These are phyloP conservation scores for Heloderma charlesbogerti DNA, from an alignment of 2,113 vertebrate genomes.

Conservation along the genomic window DNA sequence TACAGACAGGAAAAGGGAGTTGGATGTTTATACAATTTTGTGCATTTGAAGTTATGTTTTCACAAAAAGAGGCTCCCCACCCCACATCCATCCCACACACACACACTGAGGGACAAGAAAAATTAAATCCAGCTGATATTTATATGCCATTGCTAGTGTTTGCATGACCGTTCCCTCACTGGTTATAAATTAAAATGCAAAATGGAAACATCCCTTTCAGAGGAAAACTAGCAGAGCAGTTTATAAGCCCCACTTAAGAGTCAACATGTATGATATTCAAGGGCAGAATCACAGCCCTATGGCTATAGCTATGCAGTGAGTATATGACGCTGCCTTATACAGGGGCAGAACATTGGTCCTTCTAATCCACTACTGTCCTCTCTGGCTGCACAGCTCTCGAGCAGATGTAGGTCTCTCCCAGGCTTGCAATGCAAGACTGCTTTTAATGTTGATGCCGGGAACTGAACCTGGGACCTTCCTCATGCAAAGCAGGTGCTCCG, in stretches of 20 bases:
- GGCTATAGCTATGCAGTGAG: background rate
- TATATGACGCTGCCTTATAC: background rate
- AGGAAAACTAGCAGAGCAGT: background rate
- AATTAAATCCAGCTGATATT: background rate
- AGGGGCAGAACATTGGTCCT: background rate
- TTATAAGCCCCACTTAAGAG: background rate
- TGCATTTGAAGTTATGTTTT: background rate
- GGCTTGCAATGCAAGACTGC: background rate
- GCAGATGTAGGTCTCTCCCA: background rate
- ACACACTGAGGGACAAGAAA: background rate
- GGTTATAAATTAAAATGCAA: background rate
- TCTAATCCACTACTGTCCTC: background rate
- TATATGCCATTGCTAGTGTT: background rate
- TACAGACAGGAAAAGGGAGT: conserved; percentile 15
- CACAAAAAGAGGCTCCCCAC: background rate
- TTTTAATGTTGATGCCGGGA: background rate
- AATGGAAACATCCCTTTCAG: background rate
- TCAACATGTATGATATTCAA: background rate
- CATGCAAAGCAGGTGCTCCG: too few species aligned
- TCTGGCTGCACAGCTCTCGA: background rate
- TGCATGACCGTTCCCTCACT: background rate
- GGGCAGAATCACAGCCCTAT: background rate
- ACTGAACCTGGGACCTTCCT: background rate
- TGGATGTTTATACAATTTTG: background rate
- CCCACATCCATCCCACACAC: background rate